Conservation (phyloP, 2,113 vertebrate genomes). For the Sigmodon hispidus region DNA sequence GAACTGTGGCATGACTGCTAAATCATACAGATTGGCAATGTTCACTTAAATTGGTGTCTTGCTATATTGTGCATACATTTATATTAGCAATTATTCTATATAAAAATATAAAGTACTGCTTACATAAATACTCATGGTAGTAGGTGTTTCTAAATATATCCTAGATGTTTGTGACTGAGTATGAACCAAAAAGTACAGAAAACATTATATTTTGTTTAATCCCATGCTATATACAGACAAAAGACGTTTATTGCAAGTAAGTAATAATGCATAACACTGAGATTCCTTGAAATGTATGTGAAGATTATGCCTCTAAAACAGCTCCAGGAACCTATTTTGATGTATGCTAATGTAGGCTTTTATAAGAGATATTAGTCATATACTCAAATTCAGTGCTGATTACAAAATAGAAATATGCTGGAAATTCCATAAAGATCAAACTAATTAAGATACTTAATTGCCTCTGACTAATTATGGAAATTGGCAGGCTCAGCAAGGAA, state of each 20-base stretch:
- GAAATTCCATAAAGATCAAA: slow-evolving; percentile 81
- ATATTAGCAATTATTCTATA: slow-evolving; percentile 20
- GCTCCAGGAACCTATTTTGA: slow-evolving; percentile 73
- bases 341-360: slow-evolving; percentile 59
- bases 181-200: slow-evolving; percentile 39
- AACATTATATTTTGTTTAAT: slow-evolving; percentile 76
- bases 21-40: background rate
- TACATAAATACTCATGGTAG: slow-evolving; percentile 20
- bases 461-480: slow-evolving; percentile 81
- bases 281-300: slow-evolving; percentile 72
- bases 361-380: slow-evolving; percentile 77
- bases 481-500: slow-evolving; percentile 79
- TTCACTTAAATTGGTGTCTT: slow-evolving; percentile 9
- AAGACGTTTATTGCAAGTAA: slow-evolving; percentile 61
- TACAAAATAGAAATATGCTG: slow-evolving; percentile 76
- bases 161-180: slow-evolving; percentile 9
- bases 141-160: slow-evolving; percentile 55
- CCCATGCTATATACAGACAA: slow-evolving; percentile 65
- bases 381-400: slow-evolving; percentile 72
- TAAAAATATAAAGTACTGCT: slow-evolving; percentile 37
- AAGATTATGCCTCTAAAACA: slow-evolving; percentile 80
- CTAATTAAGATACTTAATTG: slow-evolving; percentile 79
- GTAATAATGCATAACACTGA: slow-evolving; percentile 56
- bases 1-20: background rate
- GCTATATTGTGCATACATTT: slow-evolving; percentile 23